Evolutionary conservation across 2,113 vertebrate species (phyloP).

Genomic region (Micronisus gabar): DNA sequence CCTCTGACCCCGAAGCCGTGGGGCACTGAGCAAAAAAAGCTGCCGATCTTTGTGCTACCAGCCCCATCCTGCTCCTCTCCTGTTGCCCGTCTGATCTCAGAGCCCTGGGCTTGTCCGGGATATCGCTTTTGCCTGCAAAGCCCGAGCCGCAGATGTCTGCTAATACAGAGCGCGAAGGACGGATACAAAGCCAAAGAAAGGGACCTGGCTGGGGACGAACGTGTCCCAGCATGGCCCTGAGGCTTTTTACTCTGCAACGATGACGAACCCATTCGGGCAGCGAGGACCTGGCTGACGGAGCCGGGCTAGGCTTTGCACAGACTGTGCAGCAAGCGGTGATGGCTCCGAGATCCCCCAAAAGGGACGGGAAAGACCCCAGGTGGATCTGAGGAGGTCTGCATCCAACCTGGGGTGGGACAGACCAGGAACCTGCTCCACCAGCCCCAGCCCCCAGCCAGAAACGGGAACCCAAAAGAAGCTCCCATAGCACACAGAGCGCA

Average conservation of each 20-base stretch:
- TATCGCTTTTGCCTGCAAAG: not conserved
- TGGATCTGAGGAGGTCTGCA: not conserved
- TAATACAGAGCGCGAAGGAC: not conserved
- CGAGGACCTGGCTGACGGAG: not conserved
- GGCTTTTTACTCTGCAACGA: not conserved
- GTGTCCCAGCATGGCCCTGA: accelerated
- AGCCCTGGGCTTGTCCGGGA: not conserved
- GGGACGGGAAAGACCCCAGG: not conserved
- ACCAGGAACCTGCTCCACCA: not conserved
- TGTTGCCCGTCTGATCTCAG: not conserved
- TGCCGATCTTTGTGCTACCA: not conserved
- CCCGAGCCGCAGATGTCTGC: not conserved
- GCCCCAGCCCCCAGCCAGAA: not conserved
- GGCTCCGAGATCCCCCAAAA: not conserved
- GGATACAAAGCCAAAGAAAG: not conserved
- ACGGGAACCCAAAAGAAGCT: accelerated
- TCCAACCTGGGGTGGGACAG: not conserved
- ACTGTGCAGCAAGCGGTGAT: not conserved
- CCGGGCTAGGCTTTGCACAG: not conserved
- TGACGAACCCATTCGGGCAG: not conserved
- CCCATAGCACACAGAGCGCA: accelerated
- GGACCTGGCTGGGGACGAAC: not conserved
- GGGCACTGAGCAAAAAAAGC: not conserved
- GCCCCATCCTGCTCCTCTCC: not conserved
- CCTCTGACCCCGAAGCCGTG: not conserved